phyloP scores from a whole-genome alignment of 2,113 vertebrate species.

The Hipposideros armiger region DNA sequence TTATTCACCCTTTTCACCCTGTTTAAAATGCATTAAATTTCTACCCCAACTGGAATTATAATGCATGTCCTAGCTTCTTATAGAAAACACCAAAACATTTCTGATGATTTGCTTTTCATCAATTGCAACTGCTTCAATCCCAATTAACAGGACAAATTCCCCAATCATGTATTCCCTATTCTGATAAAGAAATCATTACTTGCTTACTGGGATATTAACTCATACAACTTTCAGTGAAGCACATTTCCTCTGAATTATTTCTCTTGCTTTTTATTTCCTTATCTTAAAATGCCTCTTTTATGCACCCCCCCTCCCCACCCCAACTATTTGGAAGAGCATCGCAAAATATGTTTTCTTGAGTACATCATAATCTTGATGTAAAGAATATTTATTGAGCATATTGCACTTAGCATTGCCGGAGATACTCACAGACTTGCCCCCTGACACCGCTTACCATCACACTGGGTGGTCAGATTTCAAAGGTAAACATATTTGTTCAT shows the following conservation, averaged over 20 bases:
- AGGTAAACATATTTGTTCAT: background rate
- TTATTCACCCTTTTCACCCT: conserved; percentile 53
- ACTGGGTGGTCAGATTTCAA: background rate
- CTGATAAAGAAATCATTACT: conserved; percentile 45
- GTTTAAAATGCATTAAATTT: conserved; percentile 68
- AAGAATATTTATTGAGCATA: background rate
- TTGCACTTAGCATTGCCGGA: background rate
- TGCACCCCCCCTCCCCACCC: fast-evolving
- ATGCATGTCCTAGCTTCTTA: conserved; percentile 57
- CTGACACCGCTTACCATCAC: background rate
- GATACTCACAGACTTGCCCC: background rate
- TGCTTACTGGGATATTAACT: conserved; percentile 44
- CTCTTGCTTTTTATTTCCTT: conserved; percentile 10
- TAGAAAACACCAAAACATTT: conserved; percentile 50
- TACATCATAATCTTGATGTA: background rate
- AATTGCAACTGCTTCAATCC: background rate
- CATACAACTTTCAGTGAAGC: background rate
- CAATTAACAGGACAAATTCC: conserved; percentile 56
- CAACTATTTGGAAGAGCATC: background rate
- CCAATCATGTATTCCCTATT: background rate
- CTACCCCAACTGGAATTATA: conserved; percentile 43
- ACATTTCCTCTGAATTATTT: background rate
- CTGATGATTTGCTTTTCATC: conserved; percentile 73
- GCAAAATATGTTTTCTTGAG: background rate
- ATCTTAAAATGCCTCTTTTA: conserved; percentile 53